Conservation (phyloP, 2,797 vertebrate species). For the Aselliscus stoliczkanus region DNA sequence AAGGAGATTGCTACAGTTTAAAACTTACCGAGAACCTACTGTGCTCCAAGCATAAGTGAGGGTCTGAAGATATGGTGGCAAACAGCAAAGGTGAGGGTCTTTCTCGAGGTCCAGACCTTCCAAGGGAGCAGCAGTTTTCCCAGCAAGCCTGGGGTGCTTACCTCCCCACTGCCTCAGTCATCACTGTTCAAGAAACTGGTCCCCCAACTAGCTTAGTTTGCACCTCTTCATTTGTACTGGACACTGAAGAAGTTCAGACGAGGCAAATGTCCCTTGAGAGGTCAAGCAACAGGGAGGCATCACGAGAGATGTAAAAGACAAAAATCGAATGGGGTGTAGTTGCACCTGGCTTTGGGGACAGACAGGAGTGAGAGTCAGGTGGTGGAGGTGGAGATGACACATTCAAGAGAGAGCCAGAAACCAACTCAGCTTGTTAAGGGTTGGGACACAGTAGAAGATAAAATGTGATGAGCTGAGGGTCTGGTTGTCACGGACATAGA, state of each 20-base stretch:
- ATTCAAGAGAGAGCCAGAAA: neutral
- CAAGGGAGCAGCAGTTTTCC: neutral
- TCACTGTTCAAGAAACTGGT: neutral
- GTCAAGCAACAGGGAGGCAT: neutral
- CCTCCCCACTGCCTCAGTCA: no score
- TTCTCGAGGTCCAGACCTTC: rapidly evolving
- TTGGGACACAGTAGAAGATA: neutral
- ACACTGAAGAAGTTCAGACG: neutral
- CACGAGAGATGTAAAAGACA: neutral
- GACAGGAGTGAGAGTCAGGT: neutral
- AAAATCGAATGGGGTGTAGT: neutral
- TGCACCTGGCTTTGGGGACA: neutral
- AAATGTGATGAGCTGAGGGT: neutral
- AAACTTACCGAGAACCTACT: neutral
- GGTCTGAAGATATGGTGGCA: neutral
- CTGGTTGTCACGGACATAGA: neutral
- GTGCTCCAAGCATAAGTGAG: neutral
- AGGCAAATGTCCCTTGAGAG: neutral
- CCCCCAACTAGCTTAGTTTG: neutral
- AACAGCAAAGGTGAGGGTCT: neutral
- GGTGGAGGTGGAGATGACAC: neutral
- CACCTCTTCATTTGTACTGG: neutral
- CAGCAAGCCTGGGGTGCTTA: neutral
- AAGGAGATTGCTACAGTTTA: neutral
- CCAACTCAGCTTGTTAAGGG: neutral